A percentile compares a stretch with the other conserved stretches of the same genome.
These are phyloP conservation scores for Drosophila obscura DNA, from an alignment of 1,140 invertebrate genomes.

Conservation along the genomic window DNA sequence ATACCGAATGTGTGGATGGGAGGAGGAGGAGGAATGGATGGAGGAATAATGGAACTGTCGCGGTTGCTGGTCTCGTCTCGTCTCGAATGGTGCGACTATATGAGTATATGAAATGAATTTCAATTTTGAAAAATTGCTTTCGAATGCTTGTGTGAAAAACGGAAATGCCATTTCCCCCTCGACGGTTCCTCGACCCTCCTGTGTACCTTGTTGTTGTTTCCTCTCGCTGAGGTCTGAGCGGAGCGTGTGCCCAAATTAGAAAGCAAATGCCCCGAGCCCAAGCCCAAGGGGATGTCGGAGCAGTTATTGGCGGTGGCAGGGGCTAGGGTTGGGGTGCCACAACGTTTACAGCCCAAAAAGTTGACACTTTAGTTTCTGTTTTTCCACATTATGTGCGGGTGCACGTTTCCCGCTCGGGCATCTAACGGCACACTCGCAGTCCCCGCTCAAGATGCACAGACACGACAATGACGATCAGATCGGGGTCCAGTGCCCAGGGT, in stretches of 20 bases:
- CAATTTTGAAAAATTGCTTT: constrained; percentile 81
- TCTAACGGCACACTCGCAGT: constrained; percentile 52
- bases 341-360: constrained; percentile 57
- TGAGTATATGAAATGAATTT: constrained; percentile 67
- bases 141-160: constrained; percentile 77
- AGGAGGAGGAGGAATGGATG: no score
- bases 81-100: background rate
- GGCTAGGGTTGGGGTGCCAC: constrained; percentile 7
- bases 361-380: constrained; percentile 71
- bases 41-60: constrained; percentile 42
- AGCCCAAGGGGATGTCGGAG: constrained; percentile 2
- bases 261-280: constrained; percentile 57
- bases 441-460: constrained; percentile 71
- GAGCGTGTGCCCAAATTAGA: constrained; percentile 79
- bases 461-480: constrained; percentile 48
- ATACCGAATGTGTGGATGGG: constrained; percentile 54
- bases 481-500: constrained; percentile 24
- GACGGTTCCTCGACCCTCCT: background rate
- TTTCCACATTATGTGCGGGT: constrained; percentile 72
- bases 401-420: constrained; percentile 59
- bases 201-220: constrained; percentile 51
- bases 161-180: constrained; percentile 64
- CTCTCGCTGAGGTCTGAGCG: constrained; percentile 52
- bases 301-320: constrained; percentile 5
- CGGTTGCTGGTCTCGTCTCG: constrained; percentile 2